Base-by-base conservation (phyloP, 2,113 vertebrate genomes). In the Casuarius casuarius region DNA sequence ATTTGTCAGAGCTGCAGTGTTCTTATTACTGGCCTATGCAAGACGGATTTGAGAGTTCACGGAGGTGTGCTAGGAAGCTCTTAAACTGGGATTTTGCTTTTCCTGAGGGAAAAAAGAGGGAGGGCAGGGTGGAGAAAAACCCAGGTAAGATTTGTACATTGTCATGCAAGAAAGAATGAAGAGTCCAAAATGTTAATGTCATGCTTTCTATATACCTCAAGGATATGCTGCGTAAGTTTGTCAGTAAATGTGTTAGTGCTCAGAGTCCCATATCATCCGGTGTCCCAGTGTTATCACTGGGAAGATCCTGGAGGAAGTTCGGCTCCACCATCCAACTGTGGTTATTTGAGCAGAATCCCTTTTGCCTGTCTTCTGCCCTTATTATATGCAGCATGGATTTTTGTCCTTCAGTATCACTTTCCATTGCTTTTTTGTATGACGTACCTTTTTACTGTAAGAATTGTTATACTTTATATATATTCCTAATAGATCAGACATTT, bases 201-300 rank as follows among this genome's bases (percentile, higher is more conserved):
- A 58, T 90, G 94, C 93, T 97, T 97, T 97, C 94, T 96, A 96
- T 95, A 98, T 98, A 98, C 98, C 98, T 98, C 98, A 97, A 77
- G 92, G 97, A 94, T 89, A 95, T 63, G 90, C 97, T 90, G 75
- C 90, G 63, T 33, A 54, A 89, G 91, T 75, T 67, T 89, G 91
- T 95, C 67, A 20, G 87, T 90, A 76, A 35, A 65, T 66, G 71
- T 71, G 85, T 84, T 87, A 83, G 90, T 92, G 79, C 67, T 93
- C 73, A 51, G 46, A 94, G 75, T 75, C 67, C 61, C 78, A 10
- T 59, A 56, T 38, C 82, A 26, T 5, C 20, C 12, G 8, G 5
- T 84, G 91, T 84, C 90, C 75, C 20, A 12, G 79, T 54, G 7
- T 68, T 84, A 56, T 65, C 2, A 51, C 80, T 11, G 1, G 80